Evolutionary conservation across 2,113 vertebrate species (phyloP).

Genomic region (Sphyrna mokarran): DNA sequence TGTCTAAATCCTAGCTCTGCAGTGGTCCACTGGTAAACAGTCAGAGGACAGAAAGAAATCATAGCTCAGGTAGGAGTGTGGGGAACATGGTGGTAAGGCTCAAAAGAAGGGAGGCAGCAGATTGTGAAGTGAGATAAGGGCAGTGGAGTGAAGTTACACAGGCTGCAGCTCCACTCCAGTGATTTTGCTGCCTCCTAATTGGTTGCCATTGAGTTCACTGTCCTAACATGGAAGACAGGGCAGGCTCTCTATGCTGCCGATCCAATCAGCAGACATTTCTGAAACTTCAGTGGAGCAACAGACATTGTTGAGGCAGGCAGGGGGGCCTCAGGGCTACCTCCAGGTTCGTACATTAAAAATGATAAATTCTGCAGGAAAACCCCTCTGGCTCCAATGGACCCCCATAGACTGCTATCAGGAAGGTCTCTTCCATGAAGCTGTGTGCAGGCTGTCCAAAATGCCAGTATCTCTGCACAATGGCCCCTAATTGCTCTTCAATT

Average conservation of each 20-base stretch:
- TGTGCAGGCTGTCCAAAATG: not conserved
- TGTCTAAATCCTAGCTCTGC: not conserved
- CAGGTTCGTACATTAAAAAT: not conserved
- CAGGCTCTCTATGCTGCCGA: not conserved
- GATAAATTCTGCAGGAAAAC: not conserved
- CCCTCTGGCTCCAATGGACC: not conserved
- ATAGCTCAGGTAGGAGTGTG: not conserved
- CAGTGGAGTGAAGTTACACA: not conserved
- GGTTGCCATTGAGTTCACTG: not conserved
- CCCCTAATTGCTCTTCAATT: not conserved
- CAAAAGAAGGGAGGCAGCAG: not conserved
- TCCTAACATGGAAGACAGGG: not conserved
- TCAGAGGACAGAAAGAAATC: not conserved
- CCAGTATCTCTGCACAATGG: not conserved
- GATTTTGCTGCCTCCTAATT: not conserved
- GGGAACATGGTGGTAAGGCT: not conserved
- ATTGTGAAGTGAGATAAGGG: not conserved
- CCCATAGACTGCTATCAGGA: no score
- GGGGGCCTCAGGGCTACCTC: not conserved
- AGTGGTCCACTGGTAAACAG: not conserved
- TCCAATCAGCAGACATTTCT: not conserved
- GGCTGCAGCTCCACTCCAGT: not conserved
- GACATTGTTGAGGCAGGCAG: not conserved
- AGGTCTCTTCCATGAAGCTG: not conserved
- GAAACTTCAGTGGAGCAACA: not conserved